These are phyloP conservation scores for Mustelus asterias DNA, from an alignment of 2,113 vertebrate genomes.

Conservation along the genomic window DNA sequence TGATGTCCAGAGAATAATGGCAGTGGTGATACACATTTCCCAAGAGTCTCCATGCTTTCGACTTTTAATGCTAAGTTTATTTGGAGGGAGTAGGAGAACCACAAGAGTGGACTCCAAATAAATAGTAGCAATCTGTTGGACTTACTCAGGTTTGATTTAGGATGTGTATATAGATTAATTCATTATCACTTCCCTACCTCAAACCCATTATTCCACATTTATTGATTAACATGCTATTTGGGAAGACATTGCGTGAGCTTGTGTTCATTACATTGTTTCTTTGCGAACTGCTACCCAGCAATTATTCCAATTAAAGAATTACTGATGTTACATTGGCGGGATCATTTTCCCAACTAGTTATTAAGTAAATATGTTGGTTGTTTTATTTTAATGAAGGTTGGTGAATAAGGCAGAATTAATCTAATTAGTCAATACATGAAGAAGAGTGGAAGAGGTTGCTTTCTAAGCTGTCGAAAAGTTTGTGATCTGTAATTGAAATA, in stretches of 20 bases:
- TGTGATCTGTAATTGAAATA: background rate
- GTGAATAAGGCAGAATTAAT: background rate
- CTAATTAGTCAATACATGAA: background rate
- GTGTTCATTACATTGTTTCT: background rate
- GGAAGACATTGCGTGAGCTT: background rate
- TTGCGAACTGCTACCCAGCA: background rate
- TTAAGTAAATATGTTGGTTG: background rate
- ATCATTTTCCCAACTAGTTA: conserved; percentile 5
- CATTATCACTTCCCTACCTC: background rate
- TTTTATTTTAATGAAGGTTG: background rate
- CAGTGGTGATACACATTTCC: background rate
- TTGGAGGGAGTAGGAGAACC: background rate
- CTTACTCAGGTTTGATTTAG: background rate
- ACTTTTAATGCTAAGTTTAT: background rate
- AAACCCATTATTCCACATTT: background rate
- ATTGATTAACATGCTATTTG: background rate
- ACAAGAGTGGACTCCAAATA: background rate
- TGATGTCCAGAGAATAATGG: background rate
- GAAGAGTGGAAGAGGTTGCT: background rate
- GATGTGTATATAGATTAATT: background rate
- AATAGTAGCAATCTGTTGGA: background rate
- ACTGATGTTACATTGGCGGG: background rate
- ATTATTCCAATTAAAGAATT: conserved; percentile 35
- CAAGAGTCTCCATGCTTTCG: background rate
- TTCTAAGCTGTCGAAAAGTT: background rate